Percentiles rank a stretch among this genome's conserved stretches.
phyloP scores from a whole-genome alignment of 2,888 invertebrate species.

The Nomada fucata region DNA sequence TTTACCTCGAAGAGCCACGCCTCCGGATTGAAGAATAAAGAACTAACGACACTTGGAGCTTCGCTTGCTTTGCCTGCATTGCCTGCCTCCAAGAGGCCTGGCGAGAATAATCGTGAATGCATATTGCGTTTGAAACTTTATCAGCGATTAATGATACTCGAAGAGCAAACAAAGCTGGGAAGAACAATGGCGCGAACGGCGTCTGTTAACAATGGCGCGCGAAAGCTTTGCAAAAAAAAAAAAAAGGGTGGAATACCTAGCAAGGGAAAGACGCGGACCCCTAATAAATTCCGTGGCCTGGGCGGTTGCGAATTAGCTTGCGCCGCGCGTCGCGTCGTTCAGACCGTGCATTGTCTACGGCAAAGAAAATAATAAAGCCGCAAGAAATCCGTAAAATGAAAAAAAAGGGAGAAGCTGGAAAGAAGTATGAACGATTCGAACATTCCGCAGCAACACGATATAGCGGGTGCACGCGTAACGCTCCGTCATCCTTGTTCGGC shows the following conservation, averaged over 20 bases:
- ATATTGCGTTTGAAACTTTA: not conserved
- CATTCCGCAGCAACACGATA: not conserved
- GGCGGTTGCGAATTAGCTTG: not conserved
- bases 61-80: not conserved
- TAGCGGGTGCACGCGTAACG: no score
- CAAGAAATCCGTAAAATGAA: no score
- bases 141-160: not conserved
- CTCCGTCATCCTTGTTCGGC: not conserved
- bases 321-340: not conserved
- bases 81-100: no score
- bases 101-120: not conserved
- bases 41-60: slow-evolving; percentile 55
- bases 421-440: not conserved
- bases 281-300: not conserved
- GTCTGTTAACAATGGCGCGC: not conserved
- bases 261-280: not conserved
- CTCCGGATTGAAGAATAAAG: slow-evolving; percentile 49
- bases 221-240: not conserved
- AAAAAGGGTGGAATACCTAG: not conserved
- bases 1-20: slow-evolving; percentile 55
- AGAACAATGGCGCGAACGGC: not conserved
- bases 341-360: not conserved
- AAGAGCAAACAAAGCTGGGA: not conserved
- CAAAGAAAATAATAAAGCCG: not conserved
- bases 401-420: not conserved